phyloP scores from a whole-genome alignment of 2,113 vertebrate species.

The Cheilinus undulatus region DNA sequence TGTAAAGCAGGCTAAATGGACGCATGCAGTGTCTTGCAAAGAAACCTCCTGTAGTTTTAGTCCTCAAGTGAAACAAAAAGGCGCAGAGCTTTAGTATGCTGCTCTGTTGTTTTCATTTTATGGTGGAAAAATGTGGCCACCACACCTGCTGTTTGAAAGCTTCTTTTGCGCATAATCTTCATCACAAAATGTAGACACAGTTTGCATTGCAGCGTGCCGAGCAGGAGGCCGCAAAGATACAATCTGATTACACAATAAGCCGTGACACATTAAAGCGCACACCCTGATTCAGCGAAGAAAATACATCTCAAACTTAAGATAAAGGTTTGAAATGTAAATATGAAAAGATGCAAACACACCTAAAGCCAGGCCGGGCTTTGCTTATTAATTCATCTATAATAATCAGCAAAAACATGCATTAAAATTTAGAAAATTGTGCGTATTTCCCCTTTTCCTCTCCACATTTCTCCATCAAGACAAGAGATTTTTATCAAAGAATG shows the following conservation, averaged over 20 bases:
- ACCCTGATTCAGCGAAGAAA: not conserved
- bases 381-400: not conserved
- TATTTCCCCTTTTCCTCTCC: not conserved
- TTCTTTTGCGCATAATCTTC: constrained; percentile 22
- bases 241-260: not conserved
- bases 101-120: constrained; percentile 64
- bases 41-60: constrained; percentile 66
- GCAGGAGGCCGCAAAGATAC: not conserved
- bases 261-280: not conserved
- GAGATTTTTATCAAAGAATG: not conserved
- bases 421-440: not conserved
- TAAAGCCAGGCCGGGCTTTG: not conserved
- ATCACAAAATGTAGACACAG: constrained; percentile 21
- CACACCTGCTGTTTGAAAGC: constrained; percentile 61
- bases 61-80: constrained; percentile 45
- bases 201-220: not conserved
- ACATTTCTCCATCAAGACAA: not conserved
- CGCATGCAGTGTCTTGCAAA: constrained; percentile 55
- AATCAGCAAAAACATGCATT: not conserved
- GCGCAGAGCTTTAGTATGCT: constrained; percentile 33
- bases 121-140: constrained; percentile 49
- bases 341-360: not conserved
- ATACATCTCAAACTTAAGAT: not conserved
- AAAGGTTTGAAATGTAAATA: not conserved
- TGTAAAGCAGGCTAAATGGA: constrained; percentile 66